A percentile compares a stretch with the other conserved stretches of the same genome.
Conservation (phyloP, 2,113 vertebrate genomes). For the Monarcha castaneiventris region DNA sequence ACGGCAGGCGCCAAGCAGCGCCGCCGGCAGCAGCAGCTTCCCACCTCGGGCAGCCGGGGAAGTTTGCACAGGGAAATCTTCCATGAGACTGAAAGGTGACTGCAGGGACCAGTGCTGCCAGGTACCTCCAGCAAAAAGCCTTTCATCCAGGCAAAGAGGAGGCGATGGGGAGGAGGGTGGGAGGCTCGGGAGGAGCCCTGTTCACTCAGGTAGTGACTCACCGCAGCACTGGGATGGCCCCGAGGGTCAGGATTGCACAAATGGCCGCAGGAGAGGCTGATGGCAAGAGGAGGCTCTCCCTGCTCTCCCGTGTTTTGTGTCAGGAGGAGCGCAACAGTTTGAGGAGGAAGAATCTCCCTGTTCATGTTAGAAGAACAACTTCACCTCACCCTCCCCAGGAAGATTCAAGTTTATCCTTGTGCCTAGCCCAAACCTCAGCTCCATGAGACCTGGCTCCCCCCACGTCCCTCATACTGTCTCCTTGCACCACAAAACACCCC, state of each 20-base stretch:
- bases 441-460: accelerated
- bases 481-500: accelerated
- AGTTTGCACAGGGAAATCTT: not conserved
- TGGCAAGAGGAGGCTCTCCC: not conserved
- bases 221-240: accelerated
- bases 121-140: not conserved
- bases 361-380: not conserved
- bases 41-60: not conserved
- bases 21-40: not conserved
- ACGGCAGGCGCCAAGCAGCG: not conserved
- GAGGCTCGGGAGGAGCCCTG: not conserved
- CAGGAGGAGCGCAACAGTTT: accelerated
- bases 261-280: not conserved
- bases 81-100: not conserved
- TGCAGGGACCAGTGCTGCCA: accelerated
- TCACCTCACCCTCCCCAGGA: not conserved
- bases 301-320: not conserved
- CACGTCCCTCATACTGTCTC: accelerated
- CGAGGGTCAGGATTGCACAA: not conserved
- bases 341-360: not conserved
- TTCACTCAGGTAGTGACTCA: accelerated
- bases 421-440: not conserved
- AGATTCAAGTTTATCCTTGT: not conserved
- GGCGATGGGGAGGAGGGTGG: not conserved
- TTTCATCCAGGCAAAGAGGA: accelerated